Base-by-base conservation (phyloP, 2,113 vertebrate genomes). In the Psophia crepitans region DNA sequence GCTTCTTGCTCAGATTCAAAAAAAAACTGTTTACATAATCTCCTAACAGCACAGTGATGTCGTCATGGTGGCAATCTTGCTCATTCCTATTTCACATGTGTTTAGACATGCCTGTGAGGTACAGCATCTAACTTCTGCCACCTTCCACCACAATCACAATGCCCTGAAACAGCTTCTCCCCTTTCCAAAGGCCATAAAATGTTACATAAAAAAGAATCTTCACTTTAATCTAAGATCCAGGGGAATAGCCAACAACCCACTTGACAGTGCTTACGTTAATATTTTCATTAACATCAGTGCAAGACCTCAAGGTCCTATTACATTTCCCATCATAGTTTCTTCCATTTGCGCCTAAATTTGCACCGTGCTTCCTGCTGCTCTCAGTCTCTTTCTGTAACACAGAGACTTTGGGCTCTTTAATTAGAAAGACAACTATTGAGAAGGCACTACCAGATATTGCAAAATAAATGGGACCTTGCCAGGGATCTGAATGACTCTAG, bases 1-100 rank as follows among this genome's bases (percentile, higher is more conserved):
- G 22, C 49, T 74, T 88, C 91, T 58, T 3, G 17, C 70, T 77
- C 54, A 33, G 78, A 22, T 65, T 49, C 20, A 13, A 73, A 30
- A 24, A 24, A 87, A 96, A 97, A 90, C 75, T 93, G 49, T 37
- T 95, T 94, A 58, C n/a, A 24, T 90, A 90, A 94, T 2, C 41
- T 43, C 39, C 49, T 17, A 41, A 30, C 37, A 49, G 56, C 66
- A 22, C 27, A 0, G 65, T 91, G 93, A 92, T 53, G n/a, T 83
- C 41, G 22, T 63, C 9, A 2, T 2, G 2, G 64, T 21, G 30
- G 60, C 39, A 30, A 13, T 41, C 58, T 63, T 14, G 46, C 46
- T 70, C 53, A 4, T 24, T 44, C 33, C 69, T 28, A 8, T 65
- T 71, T 51, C 84, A 8, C 63, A 85, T 51, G n/a, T 85, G 92